These are phyloP conservation scores for Orientallactaga sibirica DNA, from an alignment of 2,797 vertebrate species.

Conservation along the genomic window DNA sequence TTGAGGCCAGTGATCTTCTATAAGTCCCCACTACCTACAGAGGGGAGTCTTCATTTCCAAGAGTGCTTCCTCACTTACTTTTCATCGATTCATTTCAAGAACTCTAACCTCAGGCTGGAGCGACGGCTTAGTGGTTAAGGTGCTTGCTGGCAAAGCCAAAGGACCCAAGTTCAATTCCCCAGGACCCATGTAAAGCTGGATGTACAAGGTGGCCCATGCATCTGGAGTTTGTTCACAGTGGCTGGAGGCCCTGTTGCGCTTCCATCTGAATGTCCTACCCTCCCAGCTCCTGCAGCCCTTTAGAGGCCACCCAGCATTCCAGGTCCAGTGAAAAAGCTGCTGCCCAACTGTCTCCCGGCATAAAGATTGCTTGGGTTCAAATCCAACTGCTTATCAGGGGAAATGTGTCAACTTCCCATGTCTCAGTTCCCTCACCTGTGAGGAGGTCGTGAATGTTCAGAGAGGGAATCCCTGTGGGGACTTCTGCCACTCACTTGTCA, in stretches of 20 bases:
- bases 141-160: too few species aligned
- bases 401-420: not conserved
- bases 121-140: too few species aligned
- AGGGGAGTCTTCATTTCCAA: not conserved
- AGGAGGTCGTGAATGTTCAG: too few species aligned
- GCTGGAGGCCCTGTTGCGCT: too few species aligned
- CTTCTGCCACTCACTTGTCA: not conserved
- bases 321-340: not conserved
- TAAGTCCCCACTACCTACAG: not conserved
- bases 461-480: too few species aligned
- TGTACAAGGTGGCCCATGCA: too few species aligned
- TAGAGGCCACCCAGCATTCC: too few species aligned
- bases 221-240: too few species aligned
- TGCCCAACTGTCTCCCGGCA: not conserved
- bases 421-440: not conserved
- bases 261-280: too few species aligned
- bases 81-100: not conserved
- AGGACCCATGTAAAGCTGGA: too few species aligned
- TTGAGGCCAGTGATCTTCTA: not conserved
- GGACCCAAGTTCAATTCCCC: too few species aligned
- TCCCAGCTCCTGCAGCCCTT: too few species aligned
- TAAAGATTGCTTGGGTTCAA: not conserved
- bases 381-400: not conserved
- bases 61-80: not conserved
- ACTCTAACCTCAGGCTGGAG: not conserved